phyloP scores from a whole-genome alignment of 2,113 vertebrate genomes.

The Pangasianodon gigas region DNA sequence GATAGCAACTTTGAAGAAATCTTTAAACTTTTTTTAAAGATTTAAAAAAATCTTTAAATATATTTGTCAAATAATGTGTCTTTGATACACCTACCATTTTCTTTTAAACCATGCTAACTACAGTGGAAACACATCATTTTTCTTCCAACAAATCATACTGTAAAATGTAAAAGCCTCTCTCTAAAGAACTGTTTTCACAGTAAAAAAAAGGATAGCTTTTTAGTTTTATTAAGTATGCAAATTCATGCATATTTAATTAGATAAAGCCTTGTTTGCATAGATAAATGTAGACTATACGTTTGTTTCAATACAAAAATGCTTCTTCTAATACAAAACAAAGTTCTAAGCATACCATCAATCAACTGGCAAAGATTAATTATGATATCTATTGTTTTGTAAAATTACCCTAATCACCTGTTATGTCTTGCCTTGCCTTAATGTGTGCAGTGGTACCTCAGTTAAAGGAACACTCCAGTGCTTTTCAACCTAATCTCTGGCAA shows the following conservation, averaged over 20 bases:
- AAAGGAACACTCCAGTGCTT: neutral
- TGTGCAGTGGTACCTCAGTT: neutral
- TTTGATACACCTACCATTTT: neutral
- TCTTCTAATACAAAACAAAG: neutral
- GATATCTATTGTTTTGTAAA: neutral
- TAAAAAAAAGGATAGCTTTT: too few relatives aligned
- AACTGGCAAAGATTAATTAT: neutral
- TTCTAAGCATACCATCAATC: neutral
- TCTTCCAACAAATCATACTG: neutral
- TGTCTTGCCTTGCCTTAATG: neutral
- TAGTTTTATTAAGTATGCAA: too few relatives aligned
- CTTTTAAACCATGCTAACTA: neutral
- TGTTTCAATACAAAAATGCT: neutral
- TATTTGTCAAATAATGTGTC: neutral
- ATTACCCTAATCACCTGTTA: neutral
- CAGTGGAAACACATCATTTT: neutral
- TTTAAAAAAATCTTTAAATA: neutral
- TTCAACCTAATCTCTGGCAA: neutral
- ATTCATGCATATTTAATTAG: neutral
- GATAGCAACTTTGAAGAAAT: neutral
- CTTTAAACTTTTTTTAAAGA: too few relatives aligned
- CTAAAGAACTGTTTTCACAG: too few relatives aligned
- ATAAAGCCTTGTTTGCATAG: neutral
- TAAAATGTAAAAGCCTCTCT: neutral
- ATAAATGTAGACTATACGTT: neutral